These are phyloP conservation scores for Aphaenogaster floridana DNA, from an alignment of 1,140 invertebrate species.

Conservation along the genomic window DNA sequence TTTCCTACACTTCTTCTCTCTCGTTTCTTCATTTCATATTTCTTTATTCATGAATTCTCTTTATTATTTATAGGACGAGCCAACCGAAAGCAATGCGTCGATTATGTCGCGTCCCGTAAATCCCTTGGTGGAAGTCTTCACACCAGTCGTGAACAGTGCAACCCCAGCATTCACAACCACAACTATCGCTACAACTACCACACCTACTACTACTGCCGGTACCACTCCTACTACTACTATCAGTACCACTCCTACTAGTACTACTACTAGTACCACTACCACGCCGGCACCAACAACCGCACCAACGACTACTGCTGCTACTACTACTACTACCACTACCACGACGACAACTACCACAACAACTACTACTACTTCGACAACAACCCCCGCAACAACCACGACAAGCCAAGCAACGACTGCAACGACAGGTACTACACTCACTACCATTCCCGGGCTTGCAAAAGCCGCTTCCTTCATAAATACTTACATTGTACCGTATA, in stretches of 20 bases:
- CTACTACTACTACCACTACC: conserved; percentile 45
- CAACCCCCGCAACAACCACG: conserved; percentile 1
- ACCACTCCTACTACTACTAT: conserved; percentile 61
- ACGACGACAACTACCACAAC: conserved; percentile 21
- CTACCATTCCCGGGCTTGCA: conserved; percentile 11
- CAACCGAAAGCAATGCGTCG: conserved; percentile 69
- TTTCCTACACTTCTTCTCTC: neutral
- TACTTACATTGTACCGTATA: neutral
- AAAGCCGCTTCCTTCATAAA: conserved; percentile 33
- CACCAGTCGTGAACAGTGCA: conserved; percentile 69
- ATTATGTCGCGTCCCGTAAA: conserved; percentile 74
- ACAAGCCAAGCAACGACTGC: conserved; percentile 14
- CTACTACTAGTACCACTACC: conserved; percentile 64
- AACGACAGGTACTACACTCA: conserved; percentile 55
- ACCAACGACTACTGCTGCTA: conserved; percentile 39
- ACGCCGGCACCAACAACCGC: conserved; percentile 67
- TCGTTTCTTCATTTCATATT: neutral
- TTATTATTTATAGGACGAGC: conserved; percentile 79
- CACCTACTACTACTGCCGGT: conserved; percentile 55
- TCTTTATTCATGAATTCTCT: neutral
- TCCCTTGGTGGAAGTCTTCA: conserved; percentile 81
- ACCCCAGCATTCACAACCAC: conserved; percentile 6
- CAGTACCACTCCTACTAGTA: conserved; percentile 57
- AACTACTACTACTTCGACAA: conserved; percentile 57
- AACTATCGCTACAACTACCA: conserved; percentile 49